Conservation (phyloP, 2,888 invertebrate genomes). For the Eulithis prunata region DNA sequence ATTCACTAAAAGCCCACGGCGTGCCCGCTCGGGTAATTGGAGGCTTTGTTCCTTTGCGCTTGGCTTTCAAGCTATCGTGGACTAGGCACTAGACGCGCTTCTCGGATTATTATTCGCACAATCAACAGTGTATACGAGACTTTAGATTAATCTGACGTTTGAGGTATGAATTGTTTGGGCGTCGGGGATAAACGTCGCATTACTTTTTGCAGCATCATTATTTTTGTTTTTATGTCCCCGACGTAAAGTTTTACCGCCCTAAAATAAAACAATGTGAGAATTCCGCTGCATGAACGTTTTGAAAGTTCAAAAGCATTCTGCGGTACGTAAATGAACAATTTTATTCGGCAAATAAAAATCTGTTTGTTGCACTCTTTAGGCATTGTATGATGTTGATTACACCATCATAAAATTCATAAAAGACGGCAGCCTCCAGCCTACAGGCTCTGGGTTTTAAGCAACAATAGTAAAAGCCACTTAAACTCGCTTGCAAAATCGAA, state of each 20-base stretch:
- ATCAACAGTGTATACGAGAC: conserved; percentile 69
- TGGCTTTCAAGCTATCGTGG: conserved; percentile 73
- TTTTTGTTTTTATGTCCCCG: conserved; percentile 45
- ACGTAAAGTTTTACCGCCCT: conserved; percentile 48
- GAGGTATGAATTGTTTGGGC: conserved; percentile 69
- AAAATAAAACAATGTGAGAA: conserved; percentile 47
- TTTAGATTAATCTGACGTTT: conserved; percentile 75
- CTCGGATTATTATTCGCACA: conserved; percentile 77
- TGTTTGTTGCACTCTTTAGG: conserved; percentile 4
- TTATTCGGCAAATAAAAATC: conserved; percentile 18
- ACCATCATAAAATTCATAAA: no score
- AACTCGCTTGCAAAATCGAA: no score
- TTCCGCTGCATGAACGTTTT: conserved; percentile 34
- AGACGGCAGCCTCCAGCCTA: no score
- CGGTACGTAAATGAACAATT: conserved; percentile 26
- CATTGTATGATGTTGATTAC: no score
- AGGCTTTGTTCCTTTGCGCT: conserved; percentile 81
- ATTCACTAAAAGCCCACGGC: conserved; percentile 83
- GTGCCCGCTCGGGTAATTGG: conserved; percentile 80
- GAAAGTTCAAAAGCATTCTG: conserved; percentile 39
- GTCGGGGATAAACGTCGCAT: conserved; percentile 60
- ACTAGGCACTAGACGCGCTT: conserved; percentile 58
- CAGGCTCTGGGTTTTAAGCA: no score
- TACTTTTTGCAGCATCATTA: conserved; percentile 58
- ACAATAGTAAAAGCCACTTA: no score